A percentile compares a stretch with the other conserved stretches of the same genome.
phyloP scores from a whole-genome alignment of 2,113 vertebrate species.

The Talpa occidentalis region DNA sequence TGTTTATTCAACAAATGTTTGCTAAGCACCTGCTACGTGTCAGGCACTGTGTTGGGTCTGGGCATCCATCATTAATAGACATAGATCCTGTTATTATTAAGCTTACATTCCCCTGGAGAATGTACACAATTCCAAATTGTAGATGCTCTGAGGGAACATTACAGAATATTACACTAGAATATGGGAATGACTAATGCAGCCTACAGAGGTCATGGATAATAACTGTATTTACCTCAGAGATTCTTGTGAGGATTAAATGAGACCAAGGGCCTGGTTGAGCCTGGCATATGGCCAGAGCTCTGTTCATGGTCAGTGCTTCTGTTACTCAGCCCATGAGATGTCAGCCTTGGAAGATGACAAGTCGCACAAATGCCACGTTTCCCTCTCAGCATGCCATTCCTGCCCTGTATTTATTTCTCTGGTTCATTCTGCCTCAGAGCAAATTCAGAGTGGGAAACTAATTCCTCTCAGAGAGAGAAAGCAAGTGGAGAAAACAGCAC shows the following conservation, averaged over 20 bases:
- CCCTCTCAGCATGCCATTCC: not conserved
- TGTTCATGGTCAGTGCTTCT: not conserved
- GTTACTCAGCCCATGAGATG: not conserved
- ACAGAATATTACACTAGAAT: not conserved
- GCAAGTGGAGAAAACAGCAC: not conserved
- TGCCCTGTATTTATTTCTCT: not conserved
- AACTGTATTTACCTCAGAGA: not conserved
- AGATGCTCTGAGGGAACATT: not conserved
- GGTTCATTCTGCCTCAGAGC: not conserved
- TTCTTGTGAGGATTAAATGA: not conserved
- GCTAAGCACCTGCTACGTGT: too few relatives aligned
- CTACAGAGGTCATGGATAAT: not conserved
- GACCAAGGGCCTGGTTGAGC: not conserved
- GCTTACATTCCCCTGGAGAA: not conserved
- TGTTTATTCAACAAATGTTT: not conserved
- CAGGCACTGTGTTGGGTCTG: not conserved
- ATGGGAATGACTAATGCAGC: not conserved
- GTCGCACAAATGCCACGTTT: not conserved
- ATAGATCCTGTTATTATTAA: not conserved
- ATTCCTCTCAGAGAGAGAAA: not conserved
- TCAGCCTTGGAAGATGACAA: not conserved
- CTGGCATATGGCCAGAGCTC: not conserved
- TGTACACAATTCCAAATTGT: not conserved
- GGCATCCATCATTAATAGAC: not conserved
- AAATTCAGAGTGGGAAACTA: not conserved